A percentile compares a stretch with the other conserved stretches of the same genome.
Evolutionary conservation across 2,113 vertebrate species (phyloP).

Genomic region (Ictalurus punctatus): DNA sequence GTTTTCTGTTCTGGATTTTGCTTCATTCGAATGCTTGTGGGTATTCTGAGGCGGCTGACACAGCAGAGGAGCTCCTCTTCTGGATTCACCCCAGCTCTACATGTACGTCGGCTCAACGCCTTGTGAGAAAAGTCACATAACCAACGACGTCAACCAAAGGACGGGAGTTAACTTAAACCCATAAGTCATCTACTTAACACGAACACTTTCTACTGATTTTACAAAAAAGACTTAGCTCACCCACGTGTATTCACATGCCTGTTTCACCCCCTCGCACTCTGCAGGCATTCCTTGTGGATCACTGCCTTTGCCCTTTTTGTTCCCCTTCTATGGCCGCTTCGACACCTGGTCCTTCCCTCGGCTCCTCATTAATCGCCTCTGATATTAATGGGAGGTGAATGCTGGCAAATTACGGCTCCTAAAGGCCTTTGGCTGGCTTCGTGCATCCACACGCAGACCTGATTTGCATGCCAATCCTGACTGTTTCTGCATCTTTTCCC

Average conservation of each 20-base stretch:
- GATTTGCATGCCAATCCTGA: conserved; percentile 72
- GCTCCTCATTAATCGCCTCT: conserved; percentile 75
- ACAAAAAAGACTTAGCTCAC: neutral
- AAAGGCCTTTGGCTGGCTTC: conserved; percentile 46
- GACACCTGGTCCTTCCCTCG: conserved; percentile 70
- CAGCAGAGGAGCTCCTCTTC: neutral
- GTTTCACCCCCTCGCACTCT: conserved; percentile 48
- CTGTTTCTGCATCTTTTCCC: conserved; percentile 48
- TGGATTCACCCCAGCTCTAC: neutral
- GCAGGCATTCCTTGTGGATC: conserved; percentile 75
- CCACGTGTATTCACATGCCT: conserved; percentile 31
- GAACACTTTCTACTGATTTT: conserved; percentile 11
- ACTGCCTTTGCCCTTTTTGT: conserved; percentile 75
- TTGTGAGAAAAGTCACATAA: neutral
- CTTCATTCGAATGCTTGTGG: neutral
- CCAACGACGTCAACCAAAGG: conserved; percentile 8
- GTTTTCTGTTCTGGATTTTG: conserved; percentile 31
- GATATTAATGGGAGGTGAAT: conserved; percentile 80
- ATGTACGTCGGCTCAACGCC: neutral
- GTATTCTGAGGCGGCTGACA: neutral
- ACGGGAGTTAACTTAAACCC: neutral
- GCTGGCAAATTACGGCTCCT: conserved; percentile 65
- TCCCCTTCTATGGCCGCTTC: conserved; percentile 70
- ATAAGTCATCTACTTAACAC: conserved; percentile 15
- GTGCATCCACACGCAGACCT: conserved; percentile 59